Conservation (phyloP, 1,140 invertebrate genomes). For the Cyphomyrmex costatus region DNA sequence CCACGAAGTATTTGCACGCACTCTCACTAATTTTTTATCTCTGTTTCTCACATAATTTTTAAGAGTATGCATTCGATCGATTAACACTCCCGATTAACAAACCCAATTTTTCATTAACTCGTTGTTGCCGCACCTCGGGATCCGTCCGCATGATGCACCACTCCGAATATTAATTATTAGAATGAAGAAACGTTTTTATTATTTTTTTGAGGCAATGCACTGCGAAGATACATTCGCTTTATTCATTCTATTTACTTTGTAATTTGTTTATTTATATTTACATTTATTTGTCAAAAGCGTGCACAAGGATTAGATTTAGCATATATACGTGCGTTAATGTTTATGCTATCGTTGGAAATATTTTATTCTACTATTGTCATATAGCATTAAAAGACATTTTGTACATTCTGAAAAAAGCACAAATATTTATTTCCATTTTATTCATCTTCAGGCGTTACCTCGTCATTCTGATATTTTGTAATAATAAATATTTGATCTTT, state of each 20-base stretch:
- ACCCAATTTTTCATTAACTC: slow-evolving; percentile 78
- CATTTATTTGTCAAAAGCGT: slow-evolving; percentile 6
- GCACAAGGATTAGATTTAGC: slow-evolving; percentile 36
- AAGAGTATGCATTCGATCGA: slow-evolving; percentile 56
- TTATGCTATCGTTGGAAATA: not conserved
- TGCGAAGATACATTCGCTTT: slow-evolving; percentile 21
- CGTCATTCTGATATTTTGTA: not conserved
- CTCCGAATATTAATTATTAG: slow-evolving; percentile 37
- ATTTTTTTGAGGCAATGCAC: slow-evolving; percentile 57
- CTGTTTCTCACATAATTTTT: slow-evolving; percentile 63
- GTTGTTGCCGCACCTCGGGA: slow-evolving; percentile 49
- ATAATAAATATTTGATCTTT: not conserved
- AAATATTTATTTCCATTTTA: not conserved
- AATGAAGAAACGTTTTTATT: slow-evolving; percentile 25
- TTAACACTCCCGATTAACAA: slow-evolving; percentile 83
- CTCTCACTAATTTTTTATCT: slow-evolving; percentile 58
- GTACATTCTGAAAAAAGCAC: not conserved
- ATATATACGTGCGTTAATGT: not conserved
- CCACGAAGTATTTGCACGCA: slow-evolving; percentile 74
- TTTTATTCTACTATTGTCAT: not conserved
- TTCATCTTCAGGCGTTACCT: slow-evolving; percentile 14
- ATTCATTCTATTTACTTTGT: slow-evolving; percentile 17
- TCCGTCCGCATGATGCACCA: slow-evolving; percentile 49
- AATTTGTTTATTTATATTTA: not conserved
- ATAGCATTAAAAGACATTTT: not conserved